A percentile compares a stretch with the other conserved stretches of the same genome.
Conservation (phyloP, 2,113 vertebrate genomes). For the Pithys albifrons region DNA sequence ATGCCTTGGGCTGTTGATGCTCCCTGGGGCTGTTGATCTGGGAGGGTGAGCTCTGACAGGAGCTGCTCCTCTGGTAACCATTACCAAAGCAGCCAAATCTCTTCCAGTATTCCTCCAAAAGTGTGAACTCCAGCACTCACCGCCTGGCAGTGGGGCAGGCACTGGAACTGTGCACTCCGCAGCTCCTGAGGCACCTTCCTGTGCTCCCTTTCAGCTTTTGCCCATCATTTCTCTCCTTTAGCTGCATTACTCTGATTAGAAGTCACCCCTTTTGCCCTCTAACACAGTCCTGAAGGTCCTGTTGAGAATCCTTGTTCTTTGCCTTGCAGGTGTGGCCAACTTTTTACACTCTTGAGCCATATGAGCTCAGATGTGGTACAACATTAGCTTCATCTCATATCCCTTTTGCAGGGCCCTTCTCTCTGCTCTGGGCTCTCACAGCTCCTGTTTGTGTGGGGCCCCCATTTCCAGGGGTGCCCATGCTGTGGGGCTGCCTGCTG, state of each 20-base stretch:
- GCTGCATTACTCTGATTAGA: neutral
- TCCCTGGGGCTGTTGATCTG: neutral
- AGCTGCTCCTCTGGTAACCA: neutral
- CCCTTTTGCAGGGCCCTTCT: neutral
- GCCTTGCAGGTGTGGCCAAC: neutral
- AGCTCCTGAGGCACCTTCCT: neutral
- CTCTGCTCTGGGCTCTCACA: neutral
- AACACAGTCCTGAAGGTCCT: neutral
- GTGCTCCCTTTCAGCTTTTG: neutral
- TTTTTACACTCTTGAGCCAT: fast-evolving
- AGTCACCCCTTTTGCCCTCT: neutral
- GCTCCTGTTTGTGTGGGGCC: neutral
- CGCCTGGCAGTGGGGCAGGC: neutral
- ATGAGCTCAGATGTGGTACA: neutral
- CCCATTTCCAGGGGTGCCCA: fast-evolving
- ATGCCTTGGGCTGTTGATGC: neutral
- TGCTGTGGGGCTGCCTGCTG: neutral
- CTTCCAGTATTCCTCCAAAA: neutral
- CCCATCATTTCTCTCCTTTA: neutral
- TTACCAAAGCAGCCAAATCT: neutral
- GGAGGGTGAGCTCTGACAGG: neutral
- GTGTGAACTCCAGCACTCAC: neutral
- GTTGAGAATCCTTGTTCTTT: neutral
- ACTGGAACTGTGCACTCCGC: neutral
- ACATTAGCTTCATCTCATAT: neutral